Evolutionary conservation across 1,140 invertebrate species (phyloP).

Genomic region (Calliphora vicina): DNA sequence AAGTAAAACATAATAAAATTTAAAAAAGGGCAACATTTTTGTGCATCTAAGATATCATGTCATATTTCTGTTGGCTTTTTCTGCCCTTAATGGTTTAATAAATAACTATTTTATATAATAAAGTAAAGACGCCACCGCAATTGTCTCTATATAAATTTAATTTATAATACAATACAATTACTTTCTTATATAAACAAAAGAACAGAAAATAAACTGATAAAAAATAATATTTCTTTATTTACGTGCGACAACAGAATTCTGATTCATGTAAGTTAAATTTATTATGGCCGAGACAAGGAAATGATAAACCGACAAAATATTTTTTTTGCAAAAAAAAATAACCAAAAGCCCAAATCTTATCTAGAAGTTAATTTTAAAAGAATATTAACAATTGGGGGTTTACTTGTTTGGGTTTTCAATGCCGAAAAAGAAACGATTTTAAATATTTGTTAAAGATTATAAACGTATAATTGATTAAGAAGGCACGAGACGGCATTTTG

Average conservation of each 20-base stretch:
- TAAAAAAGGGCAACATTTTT: too few species aligned
- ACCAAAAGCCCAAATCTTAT: constrained; percentile 2
- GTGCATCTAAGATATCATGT: too few species aligned
- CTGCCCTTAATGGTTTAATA: too few species aligned
- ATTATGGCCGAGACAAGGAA: not conserved
- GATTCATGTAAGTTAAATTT: not conserved
- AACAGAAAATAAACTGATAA: not conserved
- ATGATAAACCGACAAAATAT: not conserved
- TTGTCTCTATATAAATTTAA: too few species aligned
- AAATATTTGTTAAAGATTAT: not conserved
- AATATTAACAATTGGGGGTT: not conserved
- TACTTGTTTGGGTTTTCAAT: not conserved
- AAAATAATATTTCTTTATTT: not conserved
- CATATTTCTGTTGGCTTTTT: too few species aligned
- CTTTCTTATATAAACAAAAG: too few species aligned
- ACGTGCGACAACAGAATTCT: not conserved
- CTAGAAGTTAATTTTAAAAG: not conserved
- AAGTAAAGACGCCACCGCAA: too few species aligned
- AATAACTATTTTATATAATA: too few species aligned
- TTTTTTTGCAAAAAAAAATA: not conserved
- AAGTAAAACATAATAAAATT: too few species aligned
- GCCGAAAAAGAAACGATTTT: not conserved
- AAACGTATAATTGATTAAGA: not conserved
- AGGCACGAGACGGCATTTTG: too few species aligned
- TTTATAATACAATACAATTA: too few species aligned